A percentile compares a stretch with the other conserved stretches of the same genome.
These are phyloP conservation scores for Vicugna pacos DNA, from an alignment of 2,113 vertebrate species.

Conservation along the genomic window DNA sequence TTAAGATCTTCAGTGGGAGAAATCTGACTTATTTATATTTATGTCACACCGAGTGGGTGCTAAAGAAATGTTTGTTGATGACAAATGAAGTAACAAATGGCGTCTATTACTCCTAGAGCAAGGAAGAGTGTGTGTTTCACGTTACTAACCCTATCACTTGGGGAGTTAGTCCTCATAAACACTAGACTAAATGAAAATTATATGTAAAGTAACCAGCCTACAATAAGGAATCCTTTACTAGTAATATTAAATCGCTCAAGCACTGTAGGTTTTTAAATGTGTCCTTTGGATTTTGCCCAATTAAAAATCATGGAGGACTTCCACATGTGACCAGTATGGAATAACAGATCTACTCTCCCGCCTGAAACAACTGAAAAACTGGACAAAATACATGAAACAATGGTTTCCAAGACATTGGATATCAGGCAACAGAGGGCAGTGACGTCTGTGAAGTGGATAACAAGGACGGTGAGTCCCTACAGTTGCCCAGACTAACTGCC, in stretches of 20 bases:
- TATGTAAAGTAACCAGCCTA: not conserved
- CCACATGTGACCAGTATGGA: not conserved
- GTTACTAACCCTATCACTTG: not conserved
- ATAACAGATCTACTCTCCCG: not conserved
- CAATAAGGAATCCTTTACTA: not conserved
- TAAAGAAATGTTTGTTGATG: not conserved
- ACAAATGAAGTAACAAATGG: slow-evolving; percentile 6
- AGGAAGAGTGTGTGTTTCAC: not conserved
- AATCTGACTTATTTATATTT: slow-evolving; percentile 3
- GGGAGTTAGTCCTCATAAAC: not conserved
- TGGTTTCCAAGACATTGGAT: slow-evolving; percentile 3
- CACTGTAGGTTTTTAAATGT: not conserved
- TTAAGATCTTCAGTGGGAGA: not conserved
- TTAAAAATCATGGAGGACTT: not conserved
- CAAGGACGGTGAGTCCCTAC: not conserved
- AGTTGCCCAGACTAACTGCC: not conserved
- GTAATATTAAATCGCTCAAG: slow-evolving; percentile 12
- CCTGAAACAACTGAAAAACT: not conserved
- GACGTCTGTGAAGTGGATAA: not conserved
- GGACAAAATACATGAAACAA: not conserved
- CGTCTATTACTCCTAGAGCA: not conserved
- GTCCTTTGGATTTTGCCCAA: slow-evolving; percentile 6
- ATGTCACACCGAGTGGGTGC: not conserved
- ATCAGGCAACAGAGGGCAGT: not conserved
- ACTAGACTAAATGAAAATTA: slow-evolving; percentile 18